Evolutionary conservation across 2,113 vertebrate species (phyloP).

Genomic region (Callorhinus ursinus): DNA sequence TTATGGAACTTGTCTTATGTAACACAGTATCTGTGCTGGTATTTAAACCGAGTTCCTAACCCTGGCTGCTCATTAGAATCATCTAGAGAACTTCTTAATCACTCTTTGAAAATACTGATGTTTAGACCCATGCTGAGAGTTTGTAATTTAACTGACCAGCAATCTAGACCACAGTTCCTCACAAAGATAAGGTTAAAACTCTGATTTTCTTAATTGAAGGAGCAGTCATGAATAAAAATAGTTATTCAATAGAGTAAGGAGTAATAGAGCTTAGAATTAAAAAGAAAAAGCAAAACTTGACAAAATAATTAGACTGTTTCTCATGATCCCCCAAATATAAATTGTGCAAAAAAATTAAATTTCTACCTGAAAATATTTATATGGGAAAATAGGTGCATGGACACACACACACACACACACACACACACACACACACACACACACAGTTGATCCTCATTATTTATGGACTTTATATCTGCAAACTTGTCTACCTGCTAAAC

Average conservation of each 20-base stretch:
- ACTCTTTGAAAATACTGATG: conserved; percentile 61
- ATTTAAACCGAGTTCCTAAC: conserved; percentile 33
- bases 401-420: neutral
- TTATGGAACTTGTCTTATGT: neutral
- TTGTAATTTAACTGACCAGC: conserved; percentile 61
- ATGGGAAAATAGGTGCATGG: neutral
- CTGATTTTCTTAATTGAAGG: conserved; percentile 69
- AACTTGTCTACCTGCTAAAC: neutral
- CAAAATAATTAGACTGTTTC: neutral
- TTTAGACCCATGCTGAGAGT: conserved; percentile 19
- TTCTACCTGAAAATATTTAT: neutral
- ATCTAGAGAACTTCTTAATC: conserved; percentile 56
- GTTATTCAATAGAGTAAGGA: conserved; percentile 60
- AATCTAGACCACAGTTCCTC: conserved; percentile 21
- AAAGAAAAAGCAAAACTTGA: neutral
- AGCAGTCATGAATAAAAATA: conserved; percentile 67
- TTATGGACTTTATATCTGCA: neutral
- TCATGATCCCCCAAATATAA: neutral
- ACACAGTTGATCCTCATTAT: neutral
- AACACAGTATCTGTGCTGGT: neutral
- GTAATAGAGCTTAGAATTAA: conserved; percentile 35
- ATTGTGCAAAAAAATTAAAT: neutral
- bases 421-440: accelerated
- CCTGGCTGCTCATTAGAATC: neutral
- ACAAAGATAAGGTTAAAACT: conserved; percentile 66